Evolutionary conservation across 2,797 vertebrate species (phyloP).

Genomic region (Acrossocheilus fasciatus): DNA sequence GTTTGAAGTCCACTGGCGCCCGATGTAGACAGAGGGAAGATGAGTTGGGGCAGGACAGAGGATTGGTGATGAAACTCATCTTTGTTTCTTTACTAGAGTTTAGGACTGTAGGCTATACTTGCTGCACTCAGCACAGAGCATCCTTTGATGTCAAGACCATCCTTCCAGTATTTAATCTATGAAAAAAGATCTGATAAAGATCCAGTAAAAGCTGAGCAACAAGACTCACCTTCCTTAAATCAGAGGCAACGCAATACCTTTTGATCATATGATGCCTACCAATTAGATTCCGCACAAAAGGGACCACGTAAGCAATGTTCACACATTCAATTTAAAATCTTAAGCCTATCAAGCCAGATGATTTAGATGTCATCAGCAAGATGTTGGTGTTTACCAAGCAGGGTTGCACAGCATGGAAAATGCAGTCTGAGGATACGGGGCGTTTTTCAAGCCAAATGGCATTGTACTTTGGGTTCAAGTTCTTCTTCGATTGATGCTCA

Average conservation of each 20-base stretch:
- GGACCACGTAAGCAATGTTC: background rate
- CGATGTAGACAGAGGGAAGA: constrained; percentile 57
- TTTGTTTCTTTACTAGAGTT: constrained; percentile 44
- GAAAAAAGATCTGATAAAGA: constrained; percentile 41
- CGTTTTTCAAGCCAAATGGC: constrained; percentile 3
- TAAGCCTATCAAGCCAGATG: background rate
- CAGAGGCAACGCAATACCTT: constrained; percentile 12
- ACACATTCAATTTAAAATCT: background rate
- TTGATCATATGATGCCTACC: constrained; percentile 22
- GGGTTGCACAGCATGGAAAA: background rate
- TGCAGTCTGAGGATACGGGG: background rate
- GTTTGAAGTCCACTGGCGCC: constrained; percentile 76
- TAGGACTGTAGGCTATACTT: constrained; percentile 33
- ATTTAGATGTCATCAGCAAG: background rate
- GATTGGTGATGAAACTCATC: constrained; percentile 45
- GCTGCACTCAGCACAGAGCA: constrained; percentile 26
- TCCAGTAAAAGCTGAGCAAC: constrained; percentile 23
- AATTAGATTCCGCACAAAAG: background rate
- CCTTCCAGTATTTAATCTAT: constrained; percentile 26
- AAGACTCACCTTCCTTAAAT: constrained; percentile 22
- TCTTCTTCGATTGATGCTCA: constrained; percentile 65
- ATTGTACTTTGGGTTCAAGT: constrained; percentile 67
- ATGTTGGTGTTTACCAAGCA: background rate
- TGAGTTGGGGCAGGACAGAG: constrained; percentile 47
- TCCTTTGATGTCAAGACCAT: constrained; percentile 44